Percentiles rank a stretch among this genome's conserved stretches.
These are phyloP conservation scores for Troilus luridus DNA, from an alignment of 2,888 invertebrate species.

Conservation along the genomic window DNA sequence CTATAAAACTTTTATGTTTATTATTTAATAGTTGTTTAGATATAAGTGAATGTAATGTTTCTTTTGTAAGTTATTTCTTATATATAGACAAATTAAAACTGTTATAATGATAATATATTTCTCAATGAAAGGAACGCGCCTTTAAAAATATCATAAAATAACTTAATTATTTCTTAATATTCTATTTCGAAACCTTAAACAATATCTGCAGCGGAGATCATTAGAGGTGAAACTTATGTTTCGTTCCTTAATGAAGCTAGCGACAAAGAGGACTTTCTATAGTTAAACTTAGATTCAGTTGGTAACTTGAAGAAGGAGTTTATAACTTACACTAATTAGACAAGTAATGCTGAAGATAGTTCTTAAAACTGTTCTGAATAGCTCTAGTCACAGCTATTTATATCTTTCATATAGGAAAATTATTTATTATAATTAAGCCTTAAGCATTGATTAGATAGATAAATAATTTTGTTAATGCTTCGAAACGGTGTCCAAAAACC, in stretches of 20 bases:
- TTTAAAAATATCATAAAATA: not conserved
- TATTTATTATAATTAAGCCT: not conserved
- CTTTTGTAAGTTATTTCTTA: no score
- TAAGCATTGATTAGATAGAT: no score
- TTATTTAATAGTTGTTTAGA: no score
- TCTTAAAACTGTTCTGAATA: not conserved
- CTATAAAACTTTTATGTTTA: no score
- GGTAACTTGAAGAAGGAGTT: not conserved
- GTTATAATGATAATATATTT: no score
- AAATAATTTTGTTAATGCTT: no score
- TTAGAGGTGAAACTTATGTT: constrained; percentile 16
- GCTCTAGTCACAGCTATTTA: not conserved
- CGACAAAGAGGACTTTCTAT: constrained; percentile 24
- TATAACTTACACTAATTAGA: constrained; percentile 15
- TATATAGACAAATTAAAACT: no score
- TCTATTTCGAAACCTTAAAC: not conserved
- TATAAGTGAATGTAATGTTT: no score
- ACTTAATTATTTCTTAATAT: not conserved
- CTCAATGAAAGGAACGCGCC: no score
- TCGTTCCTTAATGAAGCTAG: not conserved
- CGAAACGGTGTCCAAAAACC: no score
- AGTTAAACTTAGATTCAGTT: constrained; percentile 14
- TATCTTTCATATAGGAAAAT: not conserved
- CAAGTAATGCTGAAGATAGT: not conserved
- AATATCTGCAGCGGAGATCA: not conserved